Percentiles rank a stretch among this genome's conserved stretches.
Conservation (phyloP, 2,888 invertebrate genomes). For the Lathronympha strigana region DNA sequence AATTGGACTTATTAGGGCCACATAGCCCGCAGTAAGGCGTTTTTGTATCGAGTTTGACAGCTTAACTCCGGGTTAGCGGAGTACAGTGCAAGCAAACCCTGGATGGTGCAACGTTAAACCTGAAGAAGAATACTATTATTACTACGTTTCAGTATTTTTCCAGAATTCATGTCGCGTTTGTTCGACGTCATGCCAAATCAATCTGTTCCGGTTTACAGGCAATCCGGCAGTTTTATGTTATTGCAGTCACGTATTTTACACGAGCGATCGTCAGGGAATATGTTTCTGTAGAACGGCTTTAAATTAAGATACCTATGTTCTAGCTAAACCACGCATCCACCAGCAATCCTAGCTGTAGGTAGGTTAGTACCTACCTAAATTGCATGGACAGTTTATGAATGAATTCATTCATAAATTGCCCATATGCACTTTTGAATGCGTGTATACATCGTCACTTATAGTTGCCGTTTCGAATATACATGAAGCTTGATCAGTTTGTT, state of each 20-base stretch:
- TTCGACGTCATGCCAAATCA: constrained; percentile 1
- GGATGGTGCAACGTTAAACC: background rate
- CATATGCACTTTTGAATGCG: too few relatives aligned
- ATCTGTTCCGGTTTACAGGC: constrained; percentile 14
- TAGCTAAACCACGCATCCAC: background rate
- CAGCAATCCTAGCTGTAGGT: constrained; percentile 6
- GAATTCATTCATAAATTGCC: too few relatives aligned
- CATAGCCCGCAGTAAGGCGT: too few relatives aligned
- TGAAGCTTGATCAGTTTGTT: too few relatives aligned
- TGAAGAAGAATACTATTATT: too few relatives aligned
- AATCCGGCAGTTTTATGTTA: constrained; percentile 17
- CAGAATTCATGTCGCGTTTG: background rate
- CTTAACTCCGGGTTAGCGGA: too few relatives aligned
- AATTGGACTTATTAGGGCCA: too few relatives aligned
- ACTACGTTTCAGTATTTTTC: background rate
- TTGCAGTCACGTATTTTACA: constrained; percentile 16
- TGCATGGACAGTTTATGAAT: too few relatives aligned
- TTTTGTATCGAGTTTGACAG: too few relatives aligned
- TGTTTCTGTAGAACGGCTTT: background rate
- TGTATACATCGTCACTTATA: constrained; percentile 31
- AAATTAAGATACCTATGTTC: background rate
- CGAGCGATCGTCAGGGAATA: background rate
- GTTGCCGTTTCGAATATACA: constrained; percentile 16
- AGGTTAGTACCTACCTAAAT: too few relatives aligned
- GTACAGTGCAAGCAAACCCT: too few relatives aligned